Evolutionary conservation across 1,140 invertebrate genomes (phyloP).

Genomic region (Pogonus chalceus): DNA sequence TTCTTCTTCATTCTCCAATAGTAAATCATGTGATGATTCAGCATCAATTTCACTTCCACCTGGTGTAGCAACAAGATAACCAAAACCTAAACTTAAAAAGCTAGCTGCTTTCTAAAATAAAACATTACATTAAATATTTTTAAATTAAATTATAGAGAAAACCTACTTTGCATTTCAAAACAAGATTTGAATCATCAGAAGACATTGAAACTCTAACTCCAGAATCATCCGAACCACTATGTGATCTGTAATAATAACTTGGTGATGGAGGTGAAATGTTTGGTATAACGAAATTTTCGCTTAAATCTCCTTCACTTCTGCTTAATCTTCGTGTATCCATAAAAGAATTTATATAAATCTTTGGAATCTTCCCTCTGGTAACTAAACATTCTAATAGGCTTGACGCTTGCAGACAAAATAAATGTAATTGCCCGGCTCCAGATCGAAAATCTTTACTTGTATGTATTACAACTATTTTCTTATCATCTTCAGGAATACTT

Average conservation of each 20-base stretch:
- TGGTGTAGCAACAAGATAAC: slow-evolving; percentile 33
- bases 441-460: slow-evolving; percentile 41
- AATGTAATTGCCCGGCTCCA: slow-evolving; percentile 39
- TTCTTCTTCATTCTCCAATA: slow-evolving; percentile 8
- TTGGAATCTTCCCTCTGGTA: slow-evolving; percentile 35
- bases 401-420: slow-evolving; percentile 40
- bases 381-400: slow-evolving; percentile 37
- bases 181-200: slow-evolving; percentile 26
- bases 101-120: slow-evolving; percentile 25
- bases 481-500: slow-evolving; percentile 40
- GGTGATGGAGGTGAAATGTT: slow-evolving; percentile 20
- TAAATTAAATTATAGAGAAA: not conserved
- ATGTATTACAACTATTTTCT: slow-evolving; percentile 42
- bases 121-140: slow-evolving; percentile 1
- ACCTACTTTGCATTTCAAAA: slow-evolving; percentile 27
- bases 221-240: slow-evolving; percentile 29
- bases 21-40: slow-evolving; percentile 13
- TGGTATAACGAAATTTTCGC: slow-evolving; percentile 12
- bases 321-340: slow-evolving; percentile 35
- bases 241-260: slow-evolving; percentile 23
- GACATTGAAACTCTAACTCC: slow-evolving; percentile 25
- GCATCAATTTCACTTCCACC: slow-evolving; percentile 32
- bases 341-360: slow-evolving; percentile 17
- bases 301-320: slow-evolving; percentile 42
- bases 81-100: slow-evolving; percentile 31